These are phyloP conservation scores for Ariolimax columbianus DNA, from an alignment of 2,888 invertebrate genomes.

Conservation along the genomic window DNA sequence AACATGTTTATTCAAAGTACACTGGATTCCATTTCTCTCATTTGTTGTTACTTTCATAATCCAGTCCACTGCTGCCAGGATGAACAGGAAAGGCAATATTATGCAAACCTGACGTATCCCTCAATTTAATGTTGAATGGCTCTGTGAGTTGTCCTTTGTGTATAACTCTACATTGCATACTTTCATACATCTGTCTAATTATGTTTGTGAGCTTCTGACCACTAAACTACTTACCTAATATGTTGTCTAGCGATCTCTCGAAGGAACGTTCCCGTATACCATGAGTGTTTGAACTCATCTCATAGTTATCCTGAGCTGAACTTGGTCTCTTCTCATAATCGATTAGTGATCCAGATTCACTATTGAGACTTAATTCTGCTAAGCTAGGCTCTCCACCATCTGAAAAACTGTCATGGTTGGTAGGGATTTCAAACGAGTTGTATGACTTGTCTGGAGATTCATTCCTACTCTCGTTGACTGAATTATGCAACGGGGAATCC, in stretches of 20 bases:
- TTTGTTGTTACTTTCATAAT: too few species aligned
- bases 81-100: too few species aligned
- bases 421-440: slow-evolving; percentile 29
- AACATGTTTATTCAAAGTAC: too few species aligned
- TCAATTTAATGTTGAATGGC: too few species aligned
- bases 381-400: slow-evolving; percentile 41
- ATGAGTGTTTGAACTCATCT: background rate
- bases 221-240: slow-evolving; percentile 55
- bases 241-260: slow-evolving; percentile 71
- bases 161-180: too few species aligned
- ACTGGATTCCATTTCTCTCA: too few species aligned
- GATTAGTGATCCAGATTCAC: background rate
- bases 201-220: too few species aligned
- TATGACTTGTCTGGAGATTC: slow-evolving; percentile 51
- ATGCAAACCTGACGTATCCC: too few species aligned
- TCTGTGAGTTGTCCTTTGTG: too few species aligned
- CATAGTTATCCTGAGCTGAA: slow-evolving; percentile 42
- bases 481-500: slow-evolving; percentile 31
- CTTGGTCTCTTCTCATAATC: slow-evolving; percentile 16
- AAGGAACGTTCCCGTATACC: slow-evolving; percentile 65
- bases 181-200: too few species aligned
- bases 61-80: too few species aligned
- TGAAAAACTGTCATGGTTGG: slow-evolving; percentile 11
- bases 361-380: slow-evolving; percentile 9
- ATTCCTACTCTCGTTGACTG: slow-evolving; percentile 41